Evolutionary conservation across 2,113 vertebrate genomes (phyloP), one percentile per base, ranked within the genome.

Genomic region (Cephalopterus ornatus): DNA sequence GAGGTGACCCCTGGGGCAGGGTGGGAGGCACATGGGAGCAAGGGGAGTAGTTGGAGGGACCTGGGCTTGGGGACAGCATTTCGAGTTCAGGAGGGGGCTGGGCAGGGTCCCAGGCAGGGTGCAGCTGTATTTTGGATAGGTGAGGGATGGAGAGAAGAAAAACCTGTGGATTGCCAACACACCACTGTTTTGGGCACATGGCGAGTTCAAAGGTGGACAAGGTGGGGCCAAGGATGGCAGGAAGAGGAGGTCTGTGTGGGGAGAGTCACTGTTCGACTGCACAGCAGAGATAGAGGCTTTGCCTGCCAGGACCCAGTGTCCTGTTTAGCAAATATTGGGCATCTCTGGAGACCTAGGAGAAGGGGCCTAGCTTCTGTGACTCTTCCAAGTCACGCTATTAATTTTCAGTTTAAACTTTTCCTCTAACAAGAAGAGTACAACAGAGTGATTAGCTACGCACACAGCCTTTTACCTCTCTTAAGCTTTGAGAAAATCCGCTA

Each of bases 201-300:
- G 14, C 0, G 8, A 74, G 15, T 24, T 66, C 39, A 39, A 12
- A 47, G 26, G 7, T n/a, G 22, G 55, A 68, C 9, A 8, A 22
- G 16, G 55, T 58, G 26, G 26, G 11, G 26, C 15, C 6, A 32
- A 71, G 28, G 20, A 49, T 0, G 2, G 13, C 1, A 4, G 32
- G 39, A 78, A 55, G 39, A 74, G 41, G 41, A 37, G 24, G 3
- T 77, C 49, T 66, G 4, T 32, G 32, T 15, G 20, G 18, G 20
- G 8, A 53, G 3, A 14, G 4, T 23, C 0, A 0, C 28, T 65
- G 33, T 62, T 73, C 33, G 0, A 27, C 13, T 4, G 52, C 21
- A 17, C 18, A 47, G 28, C 50, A 88, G 72, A 61, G 11, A 12
- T 5, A 19, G 27, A 62, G 14, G 14, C 71, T 71, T 56, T 37